Base-by-base conservation (phyloP, 2,797 vertebrate genomes). In the Sebastes taczanowskii region DNA sequence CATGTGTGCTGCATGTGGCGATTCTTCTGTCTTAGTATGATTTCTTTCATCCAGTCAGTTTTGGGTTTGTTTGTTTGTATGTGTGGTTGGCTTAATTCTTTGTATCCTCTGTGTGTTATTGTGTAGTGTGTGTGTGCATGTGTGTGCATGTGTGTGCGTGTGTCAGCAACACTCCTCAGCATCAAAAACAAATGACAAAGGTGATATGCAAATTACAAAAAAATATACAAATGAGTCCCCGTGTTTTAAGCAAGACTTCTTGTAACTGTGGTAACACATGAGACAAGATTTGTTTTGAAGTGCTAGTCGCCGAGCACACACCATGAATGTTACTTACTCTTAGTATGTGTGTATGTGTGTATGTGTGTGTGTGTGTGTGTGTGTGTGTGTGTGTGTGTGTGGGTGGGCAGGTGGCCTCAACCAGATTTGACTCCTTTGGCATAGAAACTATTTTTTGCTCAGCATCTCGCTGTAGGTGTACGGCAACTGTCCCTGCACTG, bases 401-500 rank as follows among this genome's bases (percentile, higher is more conserved):
- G 69, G 9, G 35, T 64, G 72, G 27, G 42, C 34, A 52, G 68
- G 32, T 35, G 56, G 52, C 23, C 60, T 27, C 10, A 52, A 55
- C 60, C 63, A 82, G 58, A 62, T 64, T 42, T 71, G 25, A 38
- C 67, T 85, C 74, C 16, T 35, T 59, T 23, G 42, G 72, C n/a
- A 67, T 32, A 14, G 71, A 58, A 74, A 64, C 83, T 85, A 82
- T 83, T 91, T 42, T 88, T 89, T 81, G 78, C 23, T 79, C 62
- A 63, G 75, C 35, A 69, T 86, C 53, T 78, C 23, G 13, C 56
- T 22, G 78, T 78, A 69, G 73, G 61, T 78, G 27, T 58, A 67
- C 20, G 10, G 23, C 60, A 71, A 63, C 62, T 63, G 83, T 87
- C 79, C 76, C 85, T 58, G 18, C 52, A 65, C 75, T 66, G 42